Evolutionary conservation across 2,797 vertebrate species (phyloP).

Genomic region (Parotocinclus haroldoi): DNA sequence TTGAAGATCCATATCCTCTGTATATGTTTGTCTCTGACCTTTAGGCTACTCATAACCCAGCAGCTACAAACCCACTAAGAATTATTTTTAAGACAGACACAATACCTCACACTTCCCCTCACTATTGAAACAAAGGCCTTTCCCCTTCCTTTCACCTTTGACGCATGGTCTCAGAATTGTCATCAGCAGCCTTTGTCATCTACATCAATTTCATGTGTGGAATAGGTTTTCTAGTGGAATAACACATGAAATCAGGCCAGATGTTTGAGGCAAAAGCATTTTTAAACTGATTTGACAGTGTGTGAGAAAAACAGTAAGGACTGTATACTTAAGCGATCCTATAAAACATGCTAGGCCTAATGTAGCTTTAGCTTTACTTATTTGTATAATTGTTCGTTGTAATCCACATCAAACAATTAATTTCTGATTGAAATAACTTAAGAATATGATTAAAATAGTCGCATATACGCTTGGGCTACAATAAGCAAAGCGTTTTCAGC

Average conservation of each 20-base stretch:
- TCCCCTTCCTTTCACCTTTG: conserved; percentile 17
- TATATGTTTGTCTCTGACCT: too few relatives aligned
- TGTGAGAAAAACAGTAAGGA: conserved; percentile 47
- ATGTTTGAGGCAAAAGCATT: conserved; percentile 26
- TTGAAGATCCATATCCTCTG: too few relatives aligned
- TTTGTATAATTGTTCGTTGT: conserved; percentile 36
- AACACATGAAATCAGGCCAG: conserved; percentile 11
- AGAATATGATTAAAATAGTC: too few relatives aligned
- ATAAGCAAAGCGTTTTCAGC: too few relatives aligned
- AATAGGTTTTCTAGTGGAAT: conserved; percentile 32
- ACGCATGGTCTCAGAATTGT: too few relatives aligned
- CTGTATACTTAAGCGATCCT: conserved; percentile 42
- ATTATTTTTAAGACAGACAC: conserved; percentile 22
- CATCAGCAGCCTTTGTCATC: too few relatives aligned
- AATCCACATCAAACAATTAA: not conserved
- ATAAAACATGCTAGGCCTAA: conserved; percentile 9
- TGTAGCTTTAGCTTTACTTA: conserved; percentile 27
- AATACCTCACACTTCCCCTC: conserved; percentile 15
- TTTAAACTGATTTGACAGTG: conserved; percentile 48
- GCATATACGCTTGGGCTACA: too few relatives aligned
- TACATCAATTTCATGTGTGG: conserved; percentile 14
- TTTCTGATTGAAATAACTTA: too few relatives aligned
- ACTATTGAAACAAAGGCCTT: conserved; percentile 2
- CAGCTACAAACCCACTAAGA: conserved; percentile 10
- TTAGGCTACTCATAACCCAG: too few relatives aligned